These are phyloP conservation scores for Actinostola sp. DNA, from an alignment of 92 coral and sea anemone genomes.

Conservation along the genomic window DNA sequence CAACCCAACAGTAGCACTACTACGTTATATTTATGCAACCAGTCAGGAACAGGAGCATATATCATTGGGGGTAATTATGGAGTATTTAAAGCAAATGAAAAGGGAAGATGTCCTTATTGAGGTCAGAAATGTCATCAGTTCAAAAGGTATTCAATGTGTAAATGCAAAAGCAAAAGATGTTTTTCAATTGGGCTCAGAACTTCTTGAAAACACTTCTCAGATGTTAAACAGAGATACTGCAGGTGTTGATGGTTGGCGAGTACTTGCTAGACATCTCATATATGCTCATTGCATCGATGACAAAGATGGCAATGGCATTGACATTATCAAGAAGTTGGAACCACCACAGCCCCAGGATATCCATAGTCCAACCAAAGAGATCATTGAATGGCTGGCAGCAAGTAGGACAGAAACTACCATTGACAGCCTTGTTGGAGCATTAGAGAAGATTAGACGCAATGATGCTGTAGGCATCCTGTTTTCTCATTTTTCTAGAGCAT, in stretches of 20 bases:
- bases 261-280: constrained; percentile 11
- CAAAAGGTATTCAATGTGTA: not conserved
- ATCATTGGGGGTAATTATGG: not conserved
- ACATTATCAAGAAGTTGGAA: constrained; percentile 11
- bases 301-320: not conserved
- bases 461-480: constrained; percentile 20
- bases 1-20: constrained; percentile 15
- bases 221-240: not conserved
- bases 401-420: constrained; percentile 8
- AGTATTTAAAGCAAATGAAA: not conserved
- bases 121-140: not conserved
- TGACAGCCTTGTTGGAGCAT: not conserved
- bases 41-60: not conserved
- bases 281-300: not conserved
- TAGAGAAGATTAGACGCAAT: not conserved
- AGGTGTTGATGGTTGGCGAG: constrained; percentile 36
- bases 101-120: not conserved
- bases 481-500: not conserved
- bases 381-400: constrained; percentile 17
- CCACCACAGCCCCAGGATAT: constrained; percentile 15
- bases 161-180: constrained; percentile 9
- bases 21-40: constrained; percentile 7
- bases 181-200: constrained; percentile 18
- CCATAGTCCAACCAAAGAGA: constrained; percentile 31
- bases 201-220: constrained; percentile 3